phyloP scores from a whole-genome alignment of 64 coral and sea anemone genomes.

The Acropora yongei region DNA sequence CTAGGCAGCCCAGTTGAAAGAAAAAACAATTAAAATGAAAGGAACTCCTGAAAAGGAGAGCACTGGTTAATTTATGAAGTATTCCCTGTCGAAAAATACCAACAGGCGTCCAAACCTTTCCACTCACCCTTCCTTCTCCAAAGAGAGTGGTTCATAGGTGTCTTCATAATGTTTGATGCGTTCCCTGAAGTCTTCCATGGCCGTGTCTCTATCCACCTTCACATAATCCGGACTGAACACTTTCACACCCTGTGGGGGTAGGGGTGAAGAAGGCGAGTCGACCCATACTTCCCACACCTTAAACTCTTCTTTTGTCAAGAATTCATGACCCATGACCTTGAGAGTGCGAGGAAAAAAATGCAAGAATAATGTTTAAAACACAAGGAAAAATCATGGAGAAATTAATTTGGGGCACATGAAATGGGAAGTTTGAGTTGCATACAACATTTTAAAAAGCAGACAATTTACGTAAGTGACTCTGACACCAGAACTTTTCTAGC shows the following conservation, averaged over 20 bases:
- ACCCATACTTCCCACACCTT: constrained; percentile 23
- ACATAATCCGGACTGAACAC: constrained; percentile 97
- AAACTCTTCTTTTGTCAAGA: constrained; percentile 34
- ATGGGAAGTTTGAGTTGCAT: too few species aligned
- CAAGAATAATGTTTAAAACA: background rate
- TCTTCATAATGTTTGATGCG: constrained; percentile 98
- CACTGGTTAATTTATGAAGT: too few species aligned
- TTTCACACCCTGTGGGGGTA: constrained; percentile 78
- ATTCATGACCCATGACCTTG: constrained; percentile 49
- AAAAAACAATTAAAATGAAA: too few species aligned
- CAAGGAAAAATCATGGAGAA: too few species aligned
- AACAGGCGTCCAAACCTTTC: background rate
- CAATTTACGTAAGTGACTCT: background rate
- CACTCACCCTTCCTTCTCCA: constrained; percentile 86
- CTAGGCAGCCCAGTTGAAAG: too few species aligned
- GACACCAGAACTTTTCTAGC: background rate
- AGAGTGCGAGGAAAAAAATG: background rate
- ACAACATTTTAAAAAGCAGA: too few species aligned
- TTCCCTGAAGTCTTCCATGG: constrained; percentile 86
- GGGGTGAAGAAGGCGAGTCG: background rate
- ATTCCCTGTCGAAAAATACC: too few species aligned
- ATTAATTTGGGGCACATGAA: too few species aligned
- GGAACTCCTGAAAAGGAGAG: too few species aligned
- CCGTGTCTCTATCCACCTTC: constrained; percentile 86
- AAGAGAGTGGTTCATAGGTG: constrained; percentile 83